Evolutionary conservation across 2,797 vertebrate genomes (phyloP).

Genomic region (Gallinago nigripennis): DNA sequence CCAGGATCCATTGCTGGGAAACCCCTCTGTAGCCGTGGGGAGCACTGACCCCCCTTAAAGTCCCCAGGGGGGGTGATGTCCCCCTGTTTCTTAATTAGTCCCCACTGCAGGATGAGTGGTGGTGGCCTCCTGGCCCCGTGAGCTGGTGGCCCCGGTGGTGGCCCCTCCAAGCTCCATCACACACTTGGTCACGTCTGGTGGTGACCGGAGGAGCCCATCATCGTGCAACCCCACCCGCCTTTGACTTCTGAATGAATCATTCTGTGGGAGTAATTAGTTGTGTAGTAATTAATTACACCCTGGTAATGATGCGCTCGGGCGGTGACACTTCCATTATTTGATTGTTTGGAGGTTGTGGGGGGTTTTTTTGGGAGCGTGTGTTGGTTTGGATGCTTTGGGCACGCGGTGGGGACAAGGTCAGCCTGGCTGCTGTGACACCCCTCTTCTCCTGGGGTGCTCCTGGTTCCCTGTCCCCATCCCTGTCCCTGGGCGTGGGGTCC

Average conservation of each 20-base stretch:
- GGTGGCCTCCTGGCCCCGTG: neutral
- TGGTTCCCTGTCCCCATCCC: neutral
- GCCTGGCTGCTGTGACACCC: neutral
- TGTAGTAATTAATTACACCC: neutral
- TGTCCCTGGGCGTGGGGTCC: too few relatives aligned
- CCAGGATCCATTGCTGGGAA: neutral
- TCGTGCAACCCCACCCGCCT: neutral
- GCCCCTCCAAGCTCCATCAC: neutral
- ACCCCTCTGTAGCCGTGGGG: neutral
- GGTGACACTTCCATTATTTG: neutral
- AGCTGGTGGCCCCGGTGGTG: neutral
- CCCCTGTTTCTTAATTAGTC: neutral
- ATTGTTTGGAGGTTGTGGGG: neutral
- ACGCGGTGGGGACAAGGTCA: neutral
- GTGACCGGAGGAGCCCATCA: neutral
- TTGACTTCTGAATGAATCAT: neutral
- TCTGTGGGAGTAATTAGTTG: neutral
- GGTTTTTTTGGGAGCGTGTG: neutral
- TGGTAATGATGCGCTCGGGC: neutral
- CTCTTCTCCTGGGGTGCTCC: neutral
- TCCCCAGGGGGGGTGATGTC: too few relatives aligned
- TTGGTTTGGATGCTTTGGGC: neutral
- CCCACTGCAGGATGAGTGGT: rapidly evolving
- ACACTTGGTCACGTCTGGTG: rapidly evolving
- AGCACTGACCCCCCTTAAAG: neutral